Evolutionary conservation across 2,113 vertebrate genomes (phyloP), one percentile per base, ranked within the genome.

Genomic region (Prietella phreatophila): DNA sequence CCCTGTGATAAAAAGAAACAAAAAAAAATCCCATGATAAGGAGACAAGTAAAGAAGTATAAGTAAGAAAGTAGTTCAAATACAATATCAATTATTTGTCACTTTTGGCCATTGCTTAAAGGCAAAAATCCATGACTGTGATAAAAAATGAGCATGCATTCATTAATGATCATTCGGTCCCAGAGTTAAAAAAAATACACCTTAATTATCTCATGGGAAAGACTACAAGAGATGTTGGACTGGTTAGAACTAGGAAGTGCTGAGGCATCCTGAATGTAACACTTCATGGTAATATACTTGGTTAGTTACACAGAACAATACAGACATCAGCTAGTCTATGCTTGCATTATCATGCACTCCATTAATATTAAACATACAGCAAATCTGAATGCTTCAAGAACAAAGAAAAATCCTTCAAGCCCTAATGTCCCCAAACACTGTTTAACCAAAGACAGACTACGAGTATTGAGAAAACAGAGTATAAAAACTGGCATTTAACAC

Each of bases 401-500:
- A 69, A 82, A 61, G 30, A 42, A 33, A 3, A 63, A 53, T 8
- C 65, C n/a, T 25, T 56, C 65, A n/a, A 78, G 55, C 9, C 39
- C 25, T 81, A 69, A 81, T 27, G 61, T 47, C 76, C 65, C 76
- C 65, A 63, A 53, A 61, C 11, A 73, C 61, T 30, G 30, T 82
- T 75, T 63, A 56, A 65, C 42, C 20, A 89, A 86, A 83, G 20
- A 83, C 27, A 53, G 5, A 61, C 60, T 75, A 75, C 42, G 42
- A 39, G 73, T 36, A 30, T 39, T 39, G 14, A 82, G 22, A 83
- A 86, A 86, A 79, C 13, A 67, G 7, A 55, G 58, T 60, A 71
- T 71, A 73, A 81, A 83, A 30, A 20, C 60, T 67, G 33, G 53
- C 75, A 87, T 71, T 19, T 39, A 90, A 85, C 69, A 90, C 47